phyloP scores from a whole-genome alignment of 2,888 invertebrate species.

The Petrophora chlorosata region DNA sequence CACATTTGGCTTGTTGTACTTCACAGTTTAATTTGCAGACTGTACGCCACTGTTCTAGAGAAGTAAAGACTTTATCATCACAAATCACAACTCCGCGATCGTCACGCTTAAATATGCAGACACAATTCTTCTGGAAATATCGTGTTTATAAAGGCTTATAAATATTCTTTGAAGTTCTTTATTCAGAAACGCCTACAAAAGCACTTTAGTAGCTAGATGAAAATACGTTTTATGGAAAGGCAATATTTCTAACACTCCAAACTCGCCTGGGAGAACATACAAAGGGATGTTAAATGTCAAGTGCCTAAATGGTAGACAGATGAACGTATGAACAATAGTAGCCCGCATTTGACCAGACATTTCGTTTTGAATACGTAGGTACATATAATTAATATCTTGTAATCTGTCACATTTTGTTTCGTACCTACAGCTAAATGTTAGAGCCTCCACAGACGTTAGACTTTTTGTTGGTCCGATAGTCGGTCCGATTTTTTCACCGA shows the following conservation, averaged over 20 bases:
- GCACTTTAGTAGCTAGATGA: constrained; percentile 10
- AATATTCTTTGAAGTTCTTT: constrained; percentile 9
- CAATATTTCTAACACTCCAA: constrained; percentile 25
- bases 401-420: constrained; percentile 18
- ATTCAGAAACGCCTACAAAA: constrained; percentile 19
- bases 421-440: too few relatives aligned
- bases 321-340: constrained; percentile 51
- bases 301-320: constrained; percentile 43
- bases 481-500: too few relatives aligned
- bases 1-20: too few relatives aligned
- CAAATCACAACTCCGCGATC: too few relatives aligned
- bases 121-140: too few relatives aligned
- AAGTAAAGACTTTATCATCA: too few relatives aligned
- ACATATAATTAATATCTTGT: too few relatives aligned
- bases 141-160: constrained; percentile 6
- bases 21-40: too few relatives aligned
- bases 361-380: constrained; percentile 38
- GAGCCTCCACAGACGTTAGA: too few relatives aligned
- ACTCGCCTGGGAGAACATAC: constrained; percentile 31
- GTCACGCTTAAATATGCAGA: not conserved
- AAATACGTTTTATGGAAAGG: constrained; percentile 13
- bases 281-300: constrained; percentile 44
- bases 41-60: too few relatives aligned
- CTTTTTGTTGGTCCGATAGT: too few relatives aligned
- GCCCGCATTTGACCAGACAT: constrained; percentile 52